Base-by-base conservation (phyloP, 2,888 invertebrate species). In the Temnothorax ravouxi region DNA sequence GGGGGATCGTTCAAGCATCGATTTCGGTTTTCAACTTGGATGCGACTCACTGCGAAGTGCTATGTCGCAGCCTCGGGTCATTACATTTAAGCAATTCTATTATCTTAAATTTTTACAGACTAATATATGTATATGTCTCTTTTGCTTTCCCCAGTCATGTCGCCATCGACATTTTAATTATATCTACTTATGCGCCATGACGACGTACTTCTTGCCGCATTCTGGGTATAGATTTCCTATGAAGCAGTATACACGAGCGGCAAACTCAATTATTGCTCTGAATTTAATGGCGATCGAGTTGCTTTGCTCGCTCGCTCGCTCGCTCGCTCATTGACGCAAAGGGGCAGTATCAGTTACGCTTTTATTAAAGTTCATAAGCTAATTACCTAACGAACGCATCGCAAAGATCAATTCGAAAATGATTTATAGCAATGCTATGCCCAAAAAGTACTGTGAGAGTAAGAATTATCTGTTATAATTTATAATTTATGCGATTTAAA, bases 321-420 rank as follows among this genome's bases (percentile, higher is more conserved):
- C 25, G 56, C 29, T 66, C 15, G 15, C 50, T 62, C 64, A 44
- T 21, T 3, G 18, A 50, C 38, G 44, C 52, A 82, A 82, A 66
- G 41, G 44, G n/a, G 9, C 62, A 41, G 47, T 41, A 62, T 56
- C 54, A 47, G 54, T 67, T 77, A 77, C 29, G 59, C 54, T 81
- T 74, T 74, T 62, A 38, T 13, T 56, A 38, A 56, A 38, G 25
- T 83, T 62, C 50, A 85, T 89, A 89, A 89, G 86, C 84, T 91
- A 91, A 91, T 91, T 90, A 91, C 88, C 84, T 90, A 91, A 91
- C 87, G 88, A 86, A 72, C 41, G 84, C 29, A 29, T 29, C 29
- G 29, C 67, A 25, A 54, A 8, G 41, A 29, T 67, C 29, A 41
- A 54, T 54, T 67, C 1, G n/a, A 34, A 44, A 77, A 44, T 67